These are phyloP conservation scores for Ichneumoninae sp. DNA, from an alignment of 2,888 invertebrate genomes.

Conservation along the genomic window DNA sequence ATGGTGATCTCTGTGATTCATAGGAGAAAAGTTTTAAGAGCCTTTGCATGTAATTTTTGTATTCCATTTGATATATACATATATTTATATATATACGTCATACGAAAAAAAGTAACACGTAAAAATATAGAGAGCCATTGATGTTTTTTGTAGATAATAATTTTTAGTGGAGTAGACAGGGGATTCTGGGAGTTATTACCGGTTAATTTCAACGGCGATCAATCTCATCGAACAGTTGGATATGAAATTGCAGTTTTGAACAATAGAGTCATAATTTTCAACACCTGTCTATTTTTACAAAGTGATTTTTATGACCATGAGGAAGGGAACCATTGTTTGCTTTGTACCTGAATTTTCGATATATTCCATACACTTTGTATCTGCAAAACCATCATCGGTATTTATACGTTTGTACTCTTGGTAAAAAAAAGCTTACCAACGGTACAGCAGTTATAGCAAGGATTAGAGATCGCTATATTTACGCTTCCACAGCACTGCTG, in stretches of 20 bases:
- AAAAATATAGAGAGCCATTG: constrained; percentile 23
- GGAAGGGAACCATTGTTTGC: neutral
- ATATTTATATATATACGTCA: constrained; percentile 51
- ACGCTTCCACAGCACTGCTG: too few relatives aligned
- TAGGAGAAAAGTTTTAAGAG: constrained; percentile 55
- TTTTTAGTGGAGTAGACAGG: neutral
- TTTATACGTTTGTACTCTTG: neutral
- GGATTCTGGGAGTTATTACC: neutral
- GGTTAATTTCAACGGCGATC: neutral
- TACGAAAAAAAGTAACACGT: constrained; percentile 47
- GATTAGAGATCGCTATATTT: too few relatives aligned
- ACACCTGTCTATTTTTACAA: neutral
- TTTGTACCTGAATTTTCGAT: neutral
- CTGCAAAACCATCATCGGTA: neutral
- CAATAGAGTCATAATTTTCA: neutral
- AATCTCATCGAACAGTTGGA: neutral
- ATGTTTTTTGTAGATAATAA: constrained; percentile 5
- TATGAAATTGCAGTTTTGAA: neutral
- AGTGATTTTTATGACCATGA: neutral
- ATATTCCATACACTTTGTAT: too few relatives aligned
- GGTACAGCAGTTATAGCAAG: too few relatives aligned
- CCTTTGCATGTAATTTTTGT: constrained; percentile 65
- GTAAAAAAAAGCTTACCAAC: too few relatives aligned
- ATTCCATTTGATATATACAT: constrained; percentile 52
- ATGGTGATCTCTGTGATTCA: constrained; percentile 61